These are phyloP conservation scores for Pipistrellus pipistrellus DNA, from an alignment of 2,797 vertebrate species.

Conservation along the genomic window DNA sequence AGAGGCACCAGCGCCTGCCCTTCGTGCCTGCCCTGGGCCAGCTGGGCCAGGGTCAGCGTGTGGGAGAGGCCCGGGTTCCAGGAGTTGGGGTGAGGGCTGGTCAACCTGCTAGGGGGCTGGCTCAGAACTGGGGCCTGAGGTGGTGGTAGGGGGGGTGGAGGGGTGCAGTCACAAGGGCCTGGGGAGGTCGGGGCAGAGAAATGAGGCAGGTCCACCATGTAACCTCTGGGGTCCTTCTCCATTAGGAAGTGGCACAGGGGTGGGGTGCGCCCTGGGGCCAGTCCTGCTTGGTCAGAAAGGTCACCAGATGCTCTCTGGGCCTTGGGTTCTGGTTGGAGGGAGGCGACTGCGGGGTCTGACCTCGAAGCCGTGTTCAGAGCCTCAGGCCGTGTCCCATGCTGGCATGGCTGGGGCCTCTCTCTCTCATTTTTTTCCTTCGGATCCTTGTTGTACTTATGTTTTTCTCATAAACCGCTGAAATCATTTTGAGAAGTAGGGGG, in stretches of 20 bases:
- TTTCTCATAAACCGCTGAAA: slow-evolving; percentile 50
- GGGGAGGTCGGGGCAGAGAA: background rate
- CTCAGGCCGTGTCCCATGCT: background rate
- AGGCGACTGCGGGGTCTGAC: accelerated
- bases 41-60: background rate
- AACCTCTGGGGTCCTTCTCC: background rate
- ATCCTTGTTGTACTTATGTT: background rate
- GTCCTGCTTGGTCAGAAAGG: background rate
- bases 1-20: background rate
- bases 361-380: background rate
- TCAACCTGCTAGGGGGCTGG: background rate
- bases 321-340: background rate
- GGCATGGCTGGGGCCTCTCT: background rate
- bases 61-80: background rate
- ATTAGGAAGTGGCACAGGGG: background rate
- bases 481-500: slow-evolving; percentile 31
- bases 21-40: background rate
- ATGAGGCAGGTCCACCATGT: background rate
- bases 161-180: background rate
- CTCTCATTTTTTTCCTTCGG: background rate
- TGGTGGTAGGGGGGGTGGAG: accelerated
- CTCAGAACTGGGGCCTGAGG: background rate
- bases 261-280: background rate
- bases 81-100: background rate
- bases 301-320: background rate